Evolutionary conservation across 2,888 invertebrate species (phyloP).

Genomic region (Caenorhabditis zanzibari): DNA sequence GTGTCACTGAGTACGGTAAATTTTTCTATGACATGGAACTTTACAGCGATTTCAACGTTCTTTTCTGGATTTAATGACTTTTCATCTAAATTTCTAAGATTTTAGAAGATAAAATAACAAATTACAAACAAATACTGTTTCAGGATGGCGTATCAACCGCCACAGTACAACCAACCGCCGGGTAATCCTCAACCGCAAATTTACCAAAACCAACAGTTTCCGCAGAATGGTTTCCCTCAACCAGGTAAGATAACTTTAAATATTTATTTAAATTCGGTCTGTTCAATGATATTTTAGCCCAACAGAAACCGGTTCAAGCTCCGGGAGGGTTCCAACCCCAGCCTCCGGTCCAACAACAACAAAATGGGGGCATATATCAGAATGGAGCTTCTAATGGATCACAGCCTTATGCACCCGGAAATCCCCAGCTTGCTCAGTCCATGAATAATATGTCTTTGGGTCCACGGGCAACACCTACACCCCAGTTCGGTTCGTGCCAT

Average conservation of each 20-base stretch:
- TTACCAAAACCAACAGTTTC: slow-evolving; percentile 45
- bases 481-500: not conserved
- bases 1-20: slow-evolving; percentile 12
- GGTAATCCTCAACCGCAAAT: slow-evolving; percentile 57
- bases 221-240: slow-evolving; percentile 47
- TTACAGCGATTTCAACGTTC: slow-evolving; percentile 55
- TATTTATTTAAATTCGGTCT: not conserved
- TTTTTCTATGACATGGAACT: slow-evolving; percentile 65
- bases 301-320: slow-evolving; percentile 30
- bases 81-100: not conserved
- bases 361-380: slow-evolving; percentile 24
- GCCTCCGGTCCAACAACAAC: slow-evolving; percentile 27
- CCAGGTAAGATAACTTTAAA: slow-evolving; percentile 25
- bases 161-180: slow-evolving; percentile 47
- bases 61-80: slow-evolving; percentile 30
- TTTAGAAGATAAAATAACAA: not conserved
- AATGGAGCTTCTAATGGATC: slow-evolving; percentile 38
- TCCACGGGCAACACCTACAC: slow-evolving; percentile 27
- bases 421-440: slow-evolving; percentile 31
- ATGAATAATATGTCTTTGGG: slow-evolving; percentile 30
- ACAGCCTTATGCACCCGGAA: slow-evolving; percentile 21
- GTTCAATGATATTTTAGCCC: slow-evolving; percentile 5
- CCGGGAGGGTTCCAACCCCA: slow-evolving; percentile 26
- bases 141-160: slow-evolving; percentile 66
- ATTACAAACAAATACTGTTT: not conserved